Percentiles rank a stretch among this genome's conserved stretches.
phyloP scores from a whole-genome alignment of 1,140 invertebrate genomes.

The Whitmania pigra region DNA sequence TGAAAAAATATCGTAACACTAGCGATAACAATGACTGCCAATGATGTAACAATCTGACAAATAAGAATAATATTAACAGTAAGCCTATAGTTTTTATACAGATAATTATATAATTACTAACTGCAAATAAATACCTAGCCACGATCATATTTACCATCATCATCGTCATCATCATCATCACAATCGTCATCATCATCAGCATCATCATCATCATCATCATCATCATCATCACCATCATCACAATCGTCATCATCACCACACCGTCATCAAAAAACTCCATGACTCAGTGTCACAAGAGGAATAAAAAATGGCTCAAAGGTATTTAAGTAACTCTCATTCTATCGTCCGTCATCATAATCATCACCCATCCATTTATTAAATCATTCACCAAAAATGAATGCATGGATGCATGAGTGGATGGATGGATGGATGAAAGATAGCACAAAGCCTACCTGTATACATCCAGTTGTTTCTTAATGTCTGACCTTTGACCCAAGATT shows the following conservation, averaged over 20 bases:
- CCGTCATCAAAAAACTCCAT: not conserved
- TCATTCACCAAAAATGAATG: not conserved
- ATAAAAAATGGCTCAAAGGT: too few species aligned
- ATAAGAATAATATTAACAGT: not conserved
- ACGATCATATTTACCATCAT: too few species aligned
- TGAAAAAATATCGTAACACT: not conserved
- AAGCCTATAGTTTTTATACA: too few species aligned
- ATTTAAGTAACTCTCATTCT: not conserved
- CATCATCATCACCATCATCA: conserved; percentile 6
- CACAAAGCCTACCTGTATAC: not conserved
- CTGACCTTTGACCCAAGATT: not conserved
- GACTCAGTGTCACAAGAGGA: not conserved
- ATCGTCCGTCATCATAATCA: not conserved
- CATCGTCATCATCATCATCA: conserved; percentile 5
- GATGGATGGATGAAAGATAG: not conserved
- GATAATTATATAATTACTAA: not conserved
- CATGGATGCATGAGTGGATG: not conserved
- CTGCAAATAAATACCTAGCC: too few species aligned
- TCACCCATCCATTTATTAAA: not conserved
- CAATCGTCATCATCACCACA: not conserved
- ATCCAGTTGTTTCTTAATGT: not conserved
- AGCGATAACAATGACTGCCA: conserved; percentile 5
- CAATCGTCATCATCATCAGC: not conserved
- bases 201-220: not conserved
- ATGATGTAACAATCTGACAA: not conserved